Evolutionary conservation across 1,140 invertebrate species (phyloP).

Genomic region (Hermatobates lingyangjiaoensis): DNA sequence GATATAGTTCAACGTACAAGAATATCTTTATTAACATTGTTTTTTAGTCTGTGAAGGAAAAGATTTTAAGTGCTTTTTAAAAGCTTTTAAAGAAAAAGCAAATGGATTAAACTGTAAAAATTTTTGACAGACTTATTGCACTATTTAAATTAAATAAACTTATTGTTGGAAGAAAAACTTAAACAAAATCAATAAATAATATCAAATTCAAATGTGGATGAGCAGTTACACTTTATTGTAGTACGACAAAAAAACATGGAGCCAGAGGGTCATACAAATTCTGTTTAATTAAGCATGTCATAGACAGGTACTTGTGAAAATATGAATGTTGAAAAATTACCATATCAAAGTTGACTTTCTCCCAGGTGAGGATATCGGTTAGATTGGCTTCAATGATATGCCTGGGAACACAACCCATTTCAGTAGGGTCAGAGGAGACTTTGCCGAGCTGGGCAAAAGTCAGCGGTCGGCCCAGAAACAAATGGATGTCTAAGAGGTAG

Average conservation of each 20-base stretch:
- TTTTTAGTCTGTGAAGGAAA: no score
- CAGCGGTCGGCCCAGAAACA: constrained; percentile 73
- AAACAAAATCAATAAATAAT: neutral
- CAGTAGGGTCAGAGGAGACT: constrained; percentile 21
- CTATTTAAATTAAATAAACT: no score
- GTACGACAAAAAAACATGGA: neutral
- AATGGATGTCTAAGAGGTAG: constrained; percentile 79
- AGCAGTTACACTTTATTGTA: no score
- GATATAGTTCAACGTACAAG: no score
- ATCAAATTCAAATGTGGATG: no score
- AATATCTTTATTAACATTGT: no score
- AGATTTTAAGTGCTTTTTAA: no score
- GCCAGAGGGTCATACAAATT: neutral
- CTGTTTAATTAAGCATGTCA: neutral
- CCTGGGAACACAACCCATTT: constrained; percentile 62
- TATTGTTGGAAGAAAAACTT: no score
- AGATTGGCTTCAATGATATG: constrained; percentile 64
- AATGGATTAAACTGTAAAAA: no score
- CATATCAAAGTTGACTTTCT: constrained; percentile 51
- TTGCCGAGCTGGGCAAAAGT: constrained; percentile 31
- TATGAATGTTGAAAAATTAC: constrained; percentile 28
- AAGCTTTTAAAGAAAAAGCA: no score
- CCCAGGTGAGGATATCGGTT: constrained; percentile 54
- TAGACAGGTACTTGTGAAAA: neutral
- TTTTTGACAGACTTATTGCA: no score